phyloP scores from a whole-genome alignment of 2,113 vertebrate genomes.

The Silurus glanis region DNA sequence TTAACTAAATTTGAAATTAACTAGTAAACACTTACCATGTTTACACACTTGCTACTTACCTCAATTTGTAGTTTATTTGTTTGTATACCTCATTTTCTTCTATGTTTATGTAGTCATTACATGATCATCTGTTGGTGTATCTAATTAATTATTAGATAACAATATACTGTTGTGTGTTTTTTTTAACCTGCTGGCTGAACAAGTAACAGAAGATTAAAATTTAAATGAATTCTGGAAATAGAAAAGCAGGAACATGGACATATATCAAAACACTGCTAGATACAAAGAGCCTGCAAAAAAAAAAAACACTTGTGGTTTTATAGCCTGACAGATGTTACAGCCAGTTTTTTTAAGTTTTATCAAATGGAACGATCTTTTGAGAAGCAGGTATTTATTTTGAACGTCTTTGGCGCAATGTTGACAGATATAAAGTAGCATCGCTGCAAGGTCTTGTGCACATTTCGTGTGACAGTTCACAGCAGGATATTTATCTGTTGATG shows the following conservation, averaged over 20 bases:
- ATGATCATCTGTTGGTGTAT: too few species aligned
- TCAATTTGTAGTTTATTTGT: too few species aligned
- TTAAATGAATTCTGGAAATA: conserved; percentile 6
- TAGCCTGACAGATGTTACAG: not conserved
- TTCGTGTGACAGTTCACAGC: conserved; percentile 16
- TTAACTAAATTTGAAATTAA: too few species aligned
- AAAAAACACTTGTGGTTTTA: not conserved
- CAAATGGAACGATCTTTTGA: not conserved
- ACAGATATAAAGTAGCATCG: conserved; percentile 17
- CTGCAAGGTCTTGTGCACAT: not conserved
- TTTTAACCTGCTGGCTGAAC: not conserved
- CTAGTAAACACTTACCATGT: too few species aligned
- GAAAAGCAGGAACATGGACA: not conserved
- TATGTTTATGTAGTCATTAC: too few species aligned
- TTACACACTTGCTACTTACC: too few species aligned
- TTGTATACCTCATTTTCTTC: too few species aligned
- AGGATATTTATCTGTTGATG: conserved; percentile 14
- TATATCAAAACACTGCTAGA: not conserved
- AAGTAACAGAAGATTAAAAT: not conserved
- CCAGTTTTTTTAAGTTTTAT: not conserved
- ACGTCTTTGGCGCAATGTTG: not conserved
- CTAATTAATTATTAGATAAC: not conserved
- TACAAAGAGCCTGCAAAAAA: not conserved
- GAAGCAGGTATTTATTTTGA: conserved; percentile 10
- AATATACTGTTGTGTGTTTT: not conserved